phyloP scores from a whole-genome alignment of 2,797 vertebrate species.

The Neosilurus mollespiculum region DNA sequence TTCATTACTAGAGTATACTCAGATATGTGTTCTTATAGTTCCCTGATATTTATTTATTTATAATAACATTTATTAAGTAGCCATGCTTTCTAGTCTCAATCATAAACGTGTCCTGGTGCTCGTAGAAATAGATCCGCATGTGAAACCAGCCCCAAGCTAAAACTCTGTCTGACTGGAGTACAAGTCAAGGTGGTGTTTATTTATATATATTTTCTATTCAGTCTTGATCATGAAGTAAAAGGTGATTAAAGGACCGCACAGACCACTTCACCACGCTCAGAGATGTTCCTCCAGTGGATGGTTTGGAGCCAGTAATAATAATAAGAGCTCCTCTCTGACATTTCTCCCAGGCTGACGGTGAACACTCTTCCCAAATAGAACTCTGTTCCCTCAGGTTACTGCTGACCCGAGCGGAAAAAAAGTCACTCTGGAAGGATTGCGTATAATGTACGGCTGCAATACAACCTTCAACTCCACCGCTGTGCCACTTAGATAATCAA shows the following conservation, averaged over 20 bases:
- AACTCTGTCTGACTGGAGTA: background rate
- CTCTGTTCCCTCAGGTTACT: conserved; percentile 33
- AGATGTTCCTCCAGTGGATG: background rate
- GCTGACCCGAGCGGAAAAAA: conserved; percentile 42
- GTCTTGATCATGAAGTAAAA: background rate
- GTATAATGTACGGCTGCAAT: background rate
- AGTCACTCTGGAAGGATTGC: background rate
- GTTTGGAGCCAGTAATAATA: conserved; percentile 12
- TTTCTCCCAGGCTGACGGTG: conserved; percentile 33
- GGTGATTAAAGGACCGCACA: background rate
- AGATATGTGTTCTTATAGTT: background rate
- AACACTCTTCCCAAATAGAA: conserved; percentile 31
- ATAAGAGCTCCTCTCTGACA: background rate
- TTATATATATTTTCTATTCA: background rate
- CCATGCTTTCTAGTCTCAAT: background rate
- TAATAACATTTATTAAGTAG: background rate
- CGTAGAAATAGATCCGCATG: background rate
- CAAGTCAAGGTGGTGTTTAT: background rate
- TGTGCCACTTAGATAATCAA: background rate
- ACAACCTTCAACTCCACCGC: background rate
- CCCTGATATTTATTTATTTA: background rate
- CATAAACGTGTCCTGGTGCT: background rate
- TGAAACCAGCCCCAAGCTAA: background rate
- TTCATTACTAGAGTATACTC: background rate
- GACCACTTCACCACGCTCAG: background rate